phyloP scores from a whole-genome alignment of 2,797 vertebrate species.

The Periparus ater region DNA sequence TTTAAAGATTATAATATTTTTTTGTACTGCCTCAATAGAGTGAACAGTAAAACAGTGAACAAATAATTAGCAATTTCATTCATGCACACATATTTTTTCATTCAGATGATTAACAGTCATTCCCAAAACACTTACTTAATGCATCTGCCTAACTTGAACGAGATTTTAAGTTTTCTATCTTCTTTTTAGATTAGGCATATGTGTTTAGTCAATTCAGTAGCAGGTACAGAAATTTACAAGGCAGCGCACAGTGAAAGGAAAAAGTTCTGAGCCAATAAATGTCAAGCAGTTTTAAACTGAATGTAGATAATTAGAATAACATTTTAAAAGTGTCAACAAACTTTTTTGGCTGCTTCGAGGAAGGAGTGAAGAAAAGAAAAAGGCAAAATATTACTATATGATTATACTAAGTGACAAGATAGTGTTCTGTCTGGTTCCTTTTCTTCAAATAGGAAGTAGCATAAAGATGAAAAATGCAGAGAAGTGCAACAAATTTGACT shows the following conservation, averaged over 20 bases:
- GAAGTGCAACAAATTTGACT: not conserved
- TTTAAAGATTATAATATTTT: not conserved
- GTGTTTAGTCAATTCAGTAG: not conserved
- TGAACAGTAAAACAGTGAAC: conserved; percentile 2
- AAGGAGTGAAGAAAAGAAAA: not conserved
- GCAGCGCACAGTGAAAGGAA: not conserved
- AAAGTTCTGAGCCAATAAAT: not conserved
- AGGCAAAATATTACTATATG: not conserved
- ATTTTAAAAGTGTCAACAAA: not conserved
- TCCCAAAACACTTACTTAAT: not conserved
- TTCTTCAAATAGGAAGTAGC: not conserved
- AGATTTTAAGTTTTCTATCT: not conserved
- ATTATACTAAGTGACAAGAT: not conserved
- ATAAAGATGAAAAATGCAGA: not conserved
- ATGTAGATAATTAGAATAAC: not conserved
- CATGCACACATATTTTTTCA: not conserved
- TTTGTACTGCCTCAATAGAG: not conserved
- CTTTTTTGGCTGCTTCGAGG: not conserved
- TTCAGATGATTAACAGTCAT: not conserved
- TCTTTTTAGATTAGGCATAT: not conserved
- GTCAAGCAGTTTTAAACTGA: not conserved
- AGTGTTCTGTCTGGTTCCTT: not conserved
- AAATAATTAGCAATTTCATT: conserved; percentile 19
- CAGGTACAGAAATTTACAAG: not conserved
- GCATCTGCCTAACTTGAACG: not conserved